Percentiles rank a stretch among this genome's conserved stretches.
Conservation (phyloP, 2,888 invertebrate species). For the Sympetrum striolatum region DNA sequence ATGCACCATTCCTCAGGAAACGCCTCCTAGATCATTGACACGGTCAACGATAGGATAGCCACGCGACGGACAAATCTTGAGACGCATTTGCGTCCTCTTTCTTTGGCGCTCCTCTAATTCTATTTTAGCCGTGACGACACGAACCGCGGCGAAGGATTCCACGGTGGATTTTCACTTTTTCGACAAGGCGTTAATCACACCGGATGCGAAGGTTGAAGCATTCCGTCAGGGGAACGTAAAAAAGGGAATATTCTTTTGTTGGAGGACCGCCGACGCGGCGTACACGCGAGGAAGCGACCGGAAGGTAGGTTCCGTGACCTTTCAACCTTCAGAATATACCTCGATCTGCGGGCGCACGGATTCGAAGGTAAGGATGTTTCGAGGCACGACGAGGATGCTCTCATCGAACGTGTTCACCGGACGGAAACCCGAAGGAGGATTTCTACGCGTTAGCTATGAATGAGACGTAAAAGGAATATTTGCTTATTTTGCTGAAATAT, state of each 20-base stretch:
- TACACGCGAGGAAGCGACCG: neutral
- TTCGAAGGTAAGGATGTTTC: neutral
- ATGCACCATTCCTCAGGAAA: no score
- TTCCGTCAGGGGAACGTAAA: neutral
- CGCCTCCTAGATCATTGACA: no score
- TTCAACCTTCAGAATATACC: neutral
- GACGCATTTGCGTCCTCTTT: no score
- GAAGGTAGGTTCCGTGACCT: neutral
- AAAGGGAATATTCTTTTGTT: neutral
- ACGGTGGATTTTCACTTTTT: neutral
- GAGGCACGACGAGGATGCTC: neutral
- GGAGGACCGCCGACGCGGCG: neutral
- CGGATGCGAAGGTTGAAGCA: neutral
- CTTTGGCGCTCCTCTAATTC: neutral
- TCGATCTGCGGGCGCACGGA: neutral
- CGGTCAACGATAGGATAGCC: no score
- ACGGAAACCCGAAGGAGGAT: no score
- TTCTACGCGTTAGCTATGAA: no score
- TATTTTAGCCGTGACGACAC: neutral
- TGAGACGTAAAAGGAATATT: no score
- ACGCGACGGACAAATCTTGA: no score
- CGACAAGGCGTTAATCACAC: neutral
- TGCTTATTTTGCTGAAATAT: no score
- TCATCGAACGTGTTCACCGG: no score
- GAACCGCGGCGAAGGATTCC: neutral